These are phyloP conservation scores for Bombus terrestris DNA, from an alignment of 1,140 invertebrate genomes.

Conservation along the genomic window DNA sequence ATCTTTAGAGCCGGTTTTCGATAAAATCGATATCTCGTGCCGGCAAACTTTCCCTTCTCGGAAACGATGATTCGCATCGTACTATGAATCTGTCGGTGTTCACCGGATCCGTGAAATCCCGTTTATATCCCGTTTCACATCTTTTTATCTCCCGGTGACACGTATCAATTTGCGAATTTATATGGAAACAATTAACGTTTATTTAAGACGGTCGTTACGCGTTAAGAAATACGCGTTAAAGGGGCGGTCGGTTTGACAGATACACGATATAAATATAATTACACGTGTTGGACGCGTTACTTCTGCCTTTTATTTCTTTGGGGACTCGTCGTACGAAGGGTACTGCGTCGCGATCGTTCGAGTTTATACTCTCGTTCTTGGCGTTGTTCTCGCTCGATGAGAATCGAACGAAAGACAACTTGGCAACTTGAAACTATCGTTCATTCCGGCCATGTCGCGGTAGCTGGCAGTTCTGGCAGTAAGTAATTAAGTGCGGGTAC, in stretches of 20 bases:
- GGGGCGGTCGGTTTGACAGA: conserved; percentile 19
- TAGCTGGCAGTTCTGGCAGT: conserved; percentile 71
- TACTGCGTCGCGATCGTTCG: too few species aligned
- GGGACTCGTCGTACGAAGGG: not conserved
- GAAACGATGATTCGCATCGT: not conserved
- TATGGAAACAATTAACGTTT: conserved; percentile 24
- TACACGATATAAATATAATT: conserved; percentile 26
- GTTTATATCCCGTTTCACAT: not conserved
- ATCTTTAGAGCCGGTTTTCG: conserved; percentile 17
- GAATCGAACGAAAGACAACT: conserved; percentile 48
- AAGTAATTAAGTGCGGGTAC: conserved; percentile 69
- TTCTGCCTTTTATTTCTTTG: not conserved
- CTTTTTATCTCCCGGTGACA: not conserved
- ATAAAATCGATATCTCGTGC: conserved; percentile 28
- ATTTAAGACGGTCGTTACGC: not conserved
- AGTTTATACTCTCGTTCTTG: not conserved
- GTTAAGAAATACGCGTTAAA: conserved; percentile 16
- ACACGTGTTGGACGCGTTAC: not conserved
- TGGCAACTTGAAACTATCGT: conserved; percentile 58
- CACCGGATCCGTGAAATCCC: not conserved
- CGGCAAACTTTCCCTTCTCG: conserved; percentile 32
- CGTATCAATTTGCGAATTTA: not conserved
- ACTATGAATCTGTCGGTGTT: not conserved
- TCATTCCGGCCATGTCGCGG: conserved; percentile 55
- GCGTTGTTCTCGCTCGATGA: not conserved